Evolutionary conservation across 2,113 vertebrate species (phyloP).

Genomic region (Hippolais icterina): DNA sequence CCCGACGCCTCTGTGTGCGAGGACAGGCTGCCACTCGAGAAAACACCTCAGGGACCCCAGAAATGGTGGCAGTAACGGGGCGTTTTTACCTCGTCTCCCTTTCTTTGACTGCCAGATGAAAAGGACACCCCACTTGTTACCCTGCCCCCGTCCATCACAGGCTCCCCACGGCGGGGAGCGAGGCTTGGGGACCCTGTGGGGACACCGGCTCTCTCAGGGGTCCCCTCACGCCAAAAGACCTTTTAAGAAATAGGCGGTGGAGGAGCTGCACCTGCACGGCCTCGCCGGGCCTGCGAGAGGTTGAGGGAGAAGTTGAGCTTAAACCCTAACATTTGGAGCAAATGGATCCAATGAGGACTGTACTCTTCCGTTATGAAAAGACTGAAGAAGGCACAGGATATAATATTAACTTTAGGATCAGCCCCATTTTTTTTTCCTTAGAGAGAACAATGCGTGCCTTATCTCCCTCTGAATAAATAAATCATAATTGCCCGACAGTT

Average conservation of each 20-base stretch:
- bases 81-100: neutral
- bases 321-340: neutral
- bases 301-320: neutral
- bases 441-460: constrained; percentile 37
- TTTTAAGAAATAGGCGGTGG: neutral
- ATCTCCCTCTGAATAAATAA: constrained; percentile 56
- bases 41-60: neutral
- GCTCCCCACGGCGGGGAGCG: fast-evolving
- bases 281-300: neutral
- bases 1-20: fast-evolving
- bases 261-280: neutral
- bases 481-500: constrained; percentile 54
- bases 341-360: neutral
- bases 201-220: neutral
- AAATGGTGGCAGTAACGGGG: neutral
- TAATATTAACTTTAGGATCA: constrained; percentile 15
- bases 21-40: neutral
- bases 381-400: neutral
- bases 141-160: fast-evolving
- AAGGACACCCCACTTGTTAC: neutral
- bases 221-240: neutral
- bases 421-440: neutral
- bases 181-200: neutral
- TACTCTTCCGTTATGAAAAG: neutral
- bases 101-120: neutral